phyloP scores from a whole-genome alignment of 2,888 invertebrate species.

The Melanchra persicariae region DNA sequence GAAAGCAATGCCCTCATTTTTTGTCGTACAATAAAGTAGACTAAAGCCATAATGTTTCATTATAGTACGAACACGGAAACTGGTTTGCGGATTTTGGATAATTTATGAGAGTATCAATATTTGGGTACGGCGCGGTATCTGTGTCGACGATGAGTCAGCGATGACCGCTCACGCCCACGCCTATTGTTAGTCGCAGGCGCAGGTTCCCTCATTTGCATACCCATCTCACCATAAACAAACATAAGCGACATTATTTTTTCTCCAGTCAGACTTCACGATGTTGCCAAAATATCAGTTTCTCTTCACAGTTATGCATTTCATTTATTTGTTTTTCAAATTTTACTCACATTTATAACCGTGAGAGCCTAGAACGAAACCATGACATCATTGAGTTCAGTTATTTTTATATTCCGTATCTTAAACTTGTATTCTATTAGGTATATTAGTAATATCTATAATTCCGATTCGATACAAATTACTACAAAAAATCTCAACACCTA shows the following conservation, averaged over 20 bases:
- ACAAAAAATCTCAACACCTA: conserved; percentile 32
- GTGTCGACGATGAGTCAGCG: conserved; percentile 81
- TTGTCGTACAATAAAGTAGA: conserved; percentile 56
- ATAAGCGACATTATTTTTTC: conserved; percentile 63
- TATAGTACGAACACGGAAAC: conserved; percentile 61
- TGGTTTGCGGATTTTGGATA: conserved; percentile 73
- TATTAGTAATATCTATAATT: conserved; percentile 24
- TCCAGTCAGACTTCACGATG: conserved; percentile 56
- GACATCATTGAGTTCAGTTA: conserved; percentile 46
- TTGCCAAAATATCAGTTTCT: conserved; percentile 60
- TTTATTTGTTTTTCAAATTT: conserved; percentile 32
- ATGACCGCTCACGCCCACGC: conserved; percentile 75
- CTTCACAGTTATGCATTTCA: conserved; percentile 65
- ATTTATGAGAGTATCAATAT: conserved; percentile 77
- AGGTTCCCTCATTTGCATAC: conserved; percentile 75
- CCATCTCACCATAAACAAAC: conserved; percentile 72
- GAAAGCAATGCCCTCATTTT: conserved; percentile 63
- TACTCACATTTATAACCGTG: conserved; percentile 2
- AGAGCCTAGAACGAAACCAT: conserved; percentile 20
- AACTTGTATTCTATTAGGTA: conserved; percentile 13
- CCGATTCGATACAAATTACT: conserved; percentile 8
- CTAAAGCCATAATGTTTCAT: conserved; percentile 62
- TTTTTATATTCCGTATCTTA: conserved; percentile 15
- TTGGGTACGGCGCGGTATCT: conserved; percentile 76
- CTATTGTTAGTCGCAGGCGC: conserved; percentile 68